Evolutionary conservation across 2,888 invertebrate genomes (phyloP), one percentile per base, ranked within the genome.

Genomic region (Digitonthophagus gazella): DNA sequence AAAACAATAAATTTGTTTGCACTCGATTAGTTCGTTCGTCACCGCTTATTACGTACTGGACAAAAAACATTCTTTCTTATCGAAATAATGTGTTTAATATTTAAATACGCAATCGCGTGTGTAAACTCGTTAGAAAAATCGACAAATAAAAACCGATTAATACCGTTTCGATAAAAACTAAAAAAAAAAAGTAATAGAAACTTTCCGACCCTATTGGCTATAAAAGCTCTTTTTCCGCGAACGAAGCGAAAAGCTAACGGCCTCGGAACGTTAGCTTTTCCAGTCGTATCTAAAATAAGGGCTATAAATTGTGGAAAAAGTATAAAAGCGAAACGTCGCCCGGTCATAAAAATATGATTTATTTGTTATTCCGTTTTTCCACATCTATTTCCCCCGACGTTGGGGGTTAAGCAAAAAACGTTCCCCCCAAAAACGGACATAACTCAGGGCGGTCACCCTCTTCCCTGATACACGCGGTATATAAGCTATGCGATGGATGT

Each of bases 401-500:
- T 20, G 61, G 16, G 54, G 22, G 6, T 22, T 22, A 67, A 61
- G 54, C 20, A 67, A 61, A 63, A 56, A 44, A 64, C 19, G 28
- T 54, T 44, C 14, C 55, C 66, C 66, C 56, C 63, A 58, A 66
- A 64, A 63, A 66, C 64, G 65, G 58, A 66, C 66, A 71, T 71
- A 71, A 71, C 68, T 71, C 71, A 71, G n/a, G n/a, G n/a, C n/a
- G n/a, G n/a, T n/a, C n/a, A n/a, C n/a, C n/a, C n/a, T n/a, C n/a
- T n/a, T n/a, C n/a, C n/a, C n/a, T n/a, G n/a, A n/a, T n/a, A n/a
- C 28, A 44, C 28, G 8, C 28, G 6, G 28, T 44, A 44, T 44
- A 44, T 44, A 44, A 44, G 11, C 11, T 44, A 44, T 44, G 6
- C 28, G 28, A 61, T 61, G 80, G 80, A 80, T 80, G 81, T 82